Percentiles rank a stretch among this genome's conserved stretches.
Evolutionary conservation across 1,140 invertebrate species (phyloP).

Genomic region (Coelopa frigida): DNA sequence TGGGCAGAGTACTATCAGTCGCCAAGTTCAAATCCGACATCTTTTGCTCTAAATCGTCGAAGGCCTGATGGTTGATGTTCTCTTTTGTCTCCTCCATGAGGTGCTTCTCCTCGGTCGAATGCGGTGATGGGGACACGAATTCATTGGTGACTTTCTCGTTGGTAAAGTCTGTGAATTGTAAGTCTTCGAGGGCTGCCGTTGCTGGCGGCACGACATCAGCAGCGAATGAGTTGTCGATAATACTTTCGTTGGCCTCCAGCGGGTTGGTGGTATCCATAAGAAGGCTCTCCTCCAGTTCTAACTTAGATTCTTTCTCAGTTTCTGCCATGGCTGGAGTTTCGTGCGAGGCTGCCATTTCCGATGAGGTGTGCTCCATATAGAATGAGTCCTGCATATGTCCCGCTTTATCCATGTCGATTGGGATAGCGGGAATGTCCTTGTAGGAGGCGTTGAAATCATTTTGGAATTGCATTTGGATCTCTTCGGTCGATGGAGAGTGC

Average conservation of each 20-base stretch:
- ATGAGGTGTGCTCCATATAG: constrained; percentile 24
- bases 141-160: background rate
- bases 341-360: background rate
- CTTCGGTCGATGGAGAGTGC: constrained; percentile 36
- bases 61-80: constrained; percentile 2
- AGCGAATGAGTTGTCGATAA: background rate
- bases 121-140: constrained; percentile 26
- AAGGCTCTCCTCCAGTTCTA: constrained; percentile 1
- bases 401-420: constrained; percentile 13
- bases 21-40: constrained; percentile 13
- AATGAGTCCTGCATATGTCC: constrained; percentile 34
- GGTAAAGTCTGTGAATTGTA: background rate
- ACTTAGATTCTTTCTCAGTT: too few relatives aligned
- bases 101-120: constrained; percentile 37
- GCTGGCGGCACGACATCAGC: background rate
- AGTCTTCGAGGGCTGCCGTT: background rate
- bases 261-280: constrained; percentile 1
- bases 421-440: constrained; percentile 14
- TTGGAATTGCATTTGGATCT: constrained; percentile 25
- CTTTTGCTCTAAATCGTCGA: constrained; percentile 5
- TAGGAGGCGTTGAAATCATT: constrained; percentile 17
- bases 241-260: background rate
- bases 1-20: constrained; percentile 15
- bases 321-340: background rate
- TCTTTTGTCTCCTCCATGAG: constrained; percentile 36